Evolutionary conservation across 2,797 vertebrate genomes (phyloP), one percentile per base, ranked within the genome.

Genomic region (Chaetophractus vellerosus): DNA sequence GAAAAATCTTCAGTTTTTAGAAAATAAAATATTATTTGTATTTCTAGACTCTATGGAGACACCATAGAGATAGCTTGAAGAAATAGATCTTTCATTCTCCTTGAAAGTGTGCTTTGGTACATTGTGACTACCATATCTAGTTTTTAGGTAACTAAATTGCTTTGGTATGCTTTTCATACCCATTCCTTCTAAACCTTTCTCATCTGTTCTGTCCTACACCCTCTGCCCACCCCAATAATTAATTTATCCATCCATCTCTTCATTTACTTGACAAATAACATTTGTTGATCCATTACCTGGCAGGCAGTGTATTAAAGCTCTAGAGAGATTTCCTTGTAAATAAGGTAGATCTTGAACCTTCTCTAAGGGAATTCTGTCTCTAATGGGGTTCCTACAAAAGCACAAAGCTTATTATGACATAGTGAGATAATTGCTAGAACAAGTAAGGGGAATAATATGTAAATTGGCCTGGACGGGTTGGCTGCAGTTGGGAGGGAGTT

Each of bases 201-300:
- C 48, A 59, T 64, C 21, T 69, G 31, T 59, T 16, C 10, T 50
- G 9, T 84, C n/a, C 50, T n/a, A 31, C 28, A 82, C 11, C 1
- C 45, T 45, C 45, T 45, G 26, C 19, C 23, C 4, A 1, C 36
- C 10, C 8, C 6, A 85, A 28, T 31, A 68, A 80, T 78, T 55
- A 38, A 88, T 59, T 84, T 59, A 14, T 83, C 24, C 16, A 63
- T 69, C 19, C 10, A 74, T 55, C 28, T 96, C 45, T 91, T 74
- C 31, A 69, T 41, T 57, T 66, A 55, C 23, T 86, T 76, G 63
- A 88, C 28, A 85, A 92, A 90, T 75, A 74, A 38, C 85, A 90
- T 83, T 66, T 95, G 16, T 63, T 61, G n/a, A 85, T 8, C 38
- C 79, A 78, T 83, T 69, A 71, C 15, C 11, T 80, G n/a, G 23